Evolutionary conservation across 2,113 vertebrate species (phyloP).

Genomic region (Leucoraja erinaceus): DNA sequence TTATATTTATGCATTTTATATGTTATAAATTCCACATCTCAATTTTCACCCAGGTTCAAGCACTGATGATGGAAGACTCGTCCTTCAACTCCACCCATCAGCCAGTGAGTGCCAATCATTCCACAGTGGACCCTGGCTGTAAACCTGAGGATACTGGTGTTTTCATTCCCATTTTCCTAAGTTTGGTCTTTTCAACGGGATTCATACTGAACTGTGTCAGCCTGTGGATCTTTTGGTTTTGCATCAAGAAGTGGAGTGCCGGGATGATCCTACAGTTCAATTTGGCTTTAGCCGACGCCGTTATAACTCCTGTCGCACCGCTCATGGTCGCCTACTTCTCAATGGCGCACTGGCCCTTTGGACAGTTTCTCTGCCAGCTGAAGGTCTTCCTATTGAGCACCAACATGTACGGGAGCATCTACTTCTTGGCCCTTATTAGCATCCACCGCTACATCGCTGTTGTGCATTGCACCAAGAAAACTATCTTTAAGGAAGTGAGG

Average conservation of each 20-base stretch:
- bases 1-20: neutral
- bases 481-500: conserved; percentile 48
- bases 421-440: conserved; percentile 61
- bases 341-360: conserved; percentile 53
- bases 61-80: neutral
- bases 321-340: conserved; percentile 53
- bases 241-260: conserved; percentile 52
- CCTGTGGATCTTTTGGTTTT: conserved; percentile 59
- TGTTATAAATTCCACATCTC: neutral
- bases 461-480: conserved; percentile 50
- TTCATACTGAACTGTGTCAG: conserved; percentile 54
- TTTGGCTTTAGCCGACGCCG: conserved; percentile 55
- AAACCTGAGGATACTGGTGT: neutral
- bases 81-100: too few relatives aligned
- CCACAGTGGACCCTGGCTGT: neutral
- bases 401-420: conserved; percentile 57
- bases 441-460: conserved; percentile 54
- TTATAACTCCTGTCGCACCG: conserved; percentile 50
- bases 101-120: neutral
- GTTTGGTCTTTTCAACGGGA: conserved; percentile 53
- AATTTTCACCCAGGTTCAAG: neutral
- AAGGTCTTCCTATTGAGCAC: conserved; percentile 52
- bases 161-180: conserved; percentile 46
- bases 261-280: conserved; percentile 60
- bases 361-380: conserved; percentile 52